A percentile compares a stretch with the other conserved stretches of the same genome.
Evolutionary conservation across 2,888 invertebrate genomes (phyloP).

Genomic region (Agriopis marginaria): DNA sequence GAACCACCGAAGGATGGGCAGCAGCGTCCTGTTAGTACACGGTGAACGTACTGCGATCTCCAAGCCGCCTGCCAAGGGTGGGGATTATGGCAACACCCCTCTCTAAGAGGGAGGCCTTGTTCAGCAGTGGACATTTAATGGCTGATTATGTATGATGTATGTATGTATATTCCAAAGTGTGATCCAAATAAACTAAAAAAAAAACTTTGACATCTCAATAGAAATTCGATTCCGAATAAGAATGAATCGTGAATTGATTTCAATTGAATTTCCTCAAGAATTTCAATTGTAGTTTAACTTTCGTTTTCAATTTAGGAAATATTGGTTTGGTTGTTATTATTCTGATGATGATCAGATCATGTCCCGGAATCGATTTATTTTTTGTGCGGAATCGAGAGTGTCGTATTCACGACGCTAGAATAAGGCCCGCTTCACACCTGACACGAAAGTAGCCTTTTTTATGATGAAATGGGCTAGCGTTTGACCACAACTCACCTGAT

Average conservation of each 20-base stretch:
- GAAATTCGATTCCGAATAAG: slow-evolving; percentile 1
- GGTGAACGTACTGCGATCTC: too few species aligned
- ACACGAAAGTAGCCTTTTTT: not conserved
- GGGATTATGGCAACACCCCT: too few species aligned
- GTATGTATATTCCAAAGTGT: too few species aligned
- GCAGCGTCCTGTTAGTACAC: too few species aligned
- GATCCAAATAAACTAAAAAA: too few species aligned
- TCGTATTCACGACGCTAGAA: slow-evolving; percentile 9
- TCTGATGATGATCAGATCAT: slow-evolving; percentile 26
- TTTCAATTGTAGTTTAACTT: slow-evolving; percentile 21
- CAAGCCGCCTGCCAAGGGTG: too few species aligned
- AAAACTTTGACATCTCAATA: not conserved
- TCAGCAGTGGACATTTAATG: too few species aligned
- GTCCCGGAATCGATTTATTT: slow-evolving; percentile 43
- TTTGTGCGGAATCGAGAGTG: slow-evolving; percentile 41
- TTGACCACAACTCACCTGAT: too few species aligned
- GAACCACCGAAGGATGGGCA: too few species aligned
- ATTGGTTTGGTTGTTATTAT: slow-evolving; percentile 44
- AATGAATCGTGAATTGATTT: slow-evolving; percentile 16
- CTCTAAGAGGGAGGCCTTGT: too few species aligned
- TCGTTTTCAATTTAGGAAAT: slow-evolving; percentile 43
- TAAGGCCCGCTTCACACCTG: not conserved
- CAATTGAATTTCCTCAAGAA: slow-evolving; percentile 15
- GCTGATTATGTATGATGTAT: too few species aligned
- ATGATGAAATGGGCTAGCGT: too few species aligned